Evolutionary conservation across 2,797 vertebrate genomes (phyloP).

Genomic region (Lutra lutra): DNA sequence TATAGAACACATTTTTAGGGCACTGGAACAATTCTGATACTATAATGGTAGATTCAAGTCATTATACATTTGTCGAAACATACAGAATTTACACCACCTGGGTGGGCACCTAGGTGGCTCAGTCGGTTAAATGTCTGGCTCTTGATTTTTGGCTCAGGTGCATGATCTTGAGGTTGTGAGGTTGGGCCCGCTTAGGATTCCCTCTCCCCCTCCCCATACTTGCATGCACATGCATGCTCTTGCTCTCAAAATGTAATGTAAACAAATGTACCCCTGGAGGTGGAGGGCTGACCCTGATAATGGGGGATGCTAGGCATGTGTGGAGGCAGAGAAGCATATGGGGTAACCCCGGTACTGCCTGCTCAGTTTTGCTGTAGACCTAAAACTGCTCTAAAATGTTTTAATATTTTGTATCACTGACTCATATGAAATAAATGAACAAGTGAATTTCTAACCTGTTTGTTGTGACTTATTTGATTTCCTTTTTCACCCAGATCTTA

Average conservation of each 20-base stretch:
- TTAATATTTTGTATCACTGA: not conserved
- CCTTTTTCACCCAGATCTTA: not conserved
- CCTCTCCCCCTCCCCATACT: not conserved
- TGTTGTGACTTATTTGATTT: not conserved
- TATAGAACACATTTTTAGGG: not conserved
- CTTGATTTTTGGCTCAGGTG: not conserved
- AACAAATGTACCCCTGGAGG: not conserved
- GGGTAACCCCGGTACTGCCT: not conserved
- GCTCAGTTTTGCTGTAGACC: not conserved
- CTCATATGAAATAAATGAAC: not conserved
- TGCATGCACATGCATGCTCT: not conserved
- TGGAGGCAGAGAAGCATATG: not conserved
- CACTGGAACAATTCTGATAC: not conserved
- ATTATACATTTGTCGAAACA: not conserved
- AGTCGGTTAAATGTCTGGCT: not conserved
- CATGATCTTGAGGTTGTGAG: not conserved
- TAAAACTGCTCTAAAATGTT: not conserved
- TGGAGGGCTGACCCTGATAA: not conserved
- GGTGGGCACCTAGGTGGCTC: not conserved
- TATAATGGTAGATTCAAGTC: not conserved
- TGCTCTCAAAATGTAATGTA: not conserved
- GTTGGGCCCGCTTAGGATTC: not conserved
- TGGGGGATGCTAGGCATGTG: too few relatives aligned
- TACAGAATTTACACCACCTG: not conserved
- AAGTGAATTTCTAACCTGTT: not conserved